Evolutionary conservation across 1,140 invertebrate genomes (phyloP), one percentile per base, ranked within the genome.

Genomic region (Cotesia chilonis): DNA sequence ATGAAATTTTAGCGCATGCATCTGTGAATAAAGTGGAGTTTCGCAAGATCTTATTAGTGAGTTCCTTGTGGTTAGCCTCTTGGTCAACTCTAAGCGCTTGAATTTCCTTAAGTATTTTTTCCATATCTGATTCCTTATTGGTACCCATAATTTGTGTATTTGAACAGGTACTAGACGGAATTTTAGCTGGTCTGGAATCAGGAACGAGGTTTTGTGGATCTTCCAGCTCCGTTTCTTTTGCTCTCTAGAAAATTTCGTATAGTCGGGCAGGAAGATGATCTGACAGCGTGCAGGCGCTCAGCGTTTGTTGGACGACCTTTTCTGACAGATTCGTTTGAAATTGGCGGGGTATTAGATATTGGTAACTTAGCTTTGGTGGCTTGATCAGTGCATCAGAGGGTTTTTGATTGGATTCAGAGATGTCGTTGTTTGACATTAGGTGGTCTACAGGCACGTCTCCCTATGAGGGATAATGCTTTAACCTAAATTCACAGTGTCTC

Each of bases 211-310:
- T 7, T 12, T 63, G 6, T 7, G 60, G 28, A 17, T 35, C 60
- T 38, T 63, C 60, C 20, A 9, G 60, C 4, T 63, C 60, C 9
- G 37, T 63, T 63, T n/a, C 1, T 63, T 38, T 63, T 63, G 4
- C n/a, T 4, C 28, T 63, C 60, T 20, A 63, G 14, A 12, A 36
- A 63, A 17, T 63, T n/a, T 4, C 14, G 60, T 6, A 63, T 20
- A 63, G 60, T 20, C 5, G 60, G 60, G 37, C 60, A 63, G 14
- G 60, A 63, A 2, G 28, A 63, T n/a, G 54, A 55, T n/a, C 54
- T 55, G 54, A 10, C n/a, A 12, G 1, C 7, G 0, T 2, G n/a
- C 54, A 55, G 17, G 4, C 54, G 4, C n/a, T n/a, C 54, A 2
- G 4, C 54, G 4, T 55, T 55, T 55, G 4, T 3, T 14, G 17